phyloP scores from a whole-genome alignment of 2,113 vertebrate species.

The Chlorodrepanis virens region DNA sequence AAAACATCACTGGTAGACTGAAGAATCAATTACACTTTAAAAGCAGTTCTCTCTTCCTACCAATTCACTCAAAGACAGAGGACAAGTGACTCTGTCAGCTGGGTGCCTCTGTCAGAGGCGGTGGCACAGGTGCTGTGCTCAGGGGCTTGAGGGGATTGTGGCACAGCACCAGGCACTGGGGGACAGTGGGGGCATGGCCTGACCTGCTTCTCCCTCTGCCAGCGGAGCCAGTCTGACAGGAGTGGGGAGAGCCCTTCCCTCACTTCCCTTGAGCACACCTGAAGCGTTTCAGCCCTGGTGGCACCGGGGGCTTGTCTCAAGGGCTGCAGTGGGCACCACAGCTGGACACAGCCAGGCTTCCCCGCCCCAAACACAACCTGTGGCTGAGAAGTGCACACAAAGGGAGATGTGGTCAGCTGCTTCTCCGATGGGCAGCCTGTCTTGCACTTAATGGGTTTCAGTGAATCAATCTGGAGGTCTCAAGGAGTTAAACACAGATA shows the following conservation, averaged over 20 bases:
- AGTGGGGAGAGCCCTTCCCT: neutral
- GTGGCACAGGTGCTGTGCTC: rapidly evolving
- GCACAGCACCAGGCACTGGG: neutral
- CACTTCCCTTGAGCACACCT: neutral
- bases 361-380: rapidly evolving
- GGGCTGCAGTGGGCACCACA: neutral
- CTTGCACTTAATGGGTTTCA: neutral
- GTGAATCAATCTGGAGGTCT: neutral
- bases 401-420: neutral
- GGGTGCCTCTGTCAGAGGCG: neutral
- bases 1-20: neutral
- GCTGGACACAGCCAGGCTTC: neutral
- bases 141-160: neutral
- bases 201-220: neutral
- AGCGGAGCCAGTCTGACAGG: rapidly evolving
- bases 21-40: neutral
- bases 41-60: neutral
- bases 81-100: neutral
- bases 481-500: neutral
- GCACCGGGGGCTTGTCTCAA: neutral
- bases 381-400: rapidly evolving
- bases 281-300: neutral
- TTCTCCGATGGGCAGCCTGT: neutral
- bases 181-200: neutral
- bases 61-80: neutral